A percentile compares a stretch with the other conserved stretches of the same genome.
Conservation (phyloP, 1,140 invertebrate genomes). For the Paraescarpia echinospica region DNA sequence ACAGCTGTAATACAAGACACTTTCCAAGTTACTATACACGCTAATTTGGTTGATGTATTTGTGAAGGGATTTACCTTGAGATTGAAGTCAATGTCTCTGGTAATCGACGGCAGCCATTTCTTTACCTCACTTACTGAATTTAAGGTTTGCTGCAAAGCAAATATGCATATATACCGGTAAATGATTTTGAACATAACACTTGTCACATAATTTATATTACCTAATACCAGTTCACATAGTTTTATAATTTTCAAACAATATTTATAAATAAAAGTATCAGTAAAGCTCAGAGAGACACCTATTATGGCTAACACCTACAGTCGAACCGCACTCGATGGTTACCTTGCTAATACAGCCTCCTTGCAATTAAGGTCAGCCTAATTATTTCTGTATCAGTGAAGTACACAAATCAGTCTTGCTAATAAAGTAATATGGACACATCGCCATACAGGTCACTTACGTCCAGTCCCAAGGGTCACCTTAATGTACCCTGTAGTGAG, state of each 20-base stretch:
- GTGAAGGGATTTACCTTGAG: constrained; percentile 39
- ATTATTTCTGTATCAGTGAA: no score
- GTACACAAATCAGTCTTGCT: no score
- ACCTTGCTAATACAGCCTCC: no score
- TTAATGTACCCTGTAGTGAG: no score
- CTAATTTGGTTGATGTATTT: not conserved
- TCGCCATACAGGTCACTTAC: no score
- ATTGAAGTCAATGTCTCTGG: constrained; percentile 49
- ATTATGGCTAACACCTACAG: no score
- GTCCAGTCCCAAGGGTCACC: no score
- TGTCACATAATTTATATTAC: not conserved
- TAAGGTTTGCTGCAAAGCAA: constrained; percentile 38
- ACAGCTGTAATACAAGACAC: no score
- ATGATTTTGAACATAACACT: not conserved
- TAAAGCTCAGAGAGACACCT: no score
- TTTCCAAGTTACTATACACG: not conserved
- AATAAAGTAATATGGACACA: no score
- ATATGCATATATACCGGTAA: not conserved
- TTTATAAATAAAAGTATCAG: not conserved
- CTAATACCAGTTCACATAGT: not conserved
- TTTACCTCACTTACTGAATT: constrained; percentile 41
- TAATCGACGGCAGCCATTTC: constrained; percentile 52
- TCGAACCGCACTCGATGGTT: no score
- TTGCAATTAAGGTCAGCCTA: no score
- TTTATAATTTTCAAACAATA: not conserved